Evolutionary conservation across 92 coral and sea anemone genomes (phyloP), one percentile per base, ranked within the genome.

Genomic region (Hydrozoanthus gracilis): DNA sequence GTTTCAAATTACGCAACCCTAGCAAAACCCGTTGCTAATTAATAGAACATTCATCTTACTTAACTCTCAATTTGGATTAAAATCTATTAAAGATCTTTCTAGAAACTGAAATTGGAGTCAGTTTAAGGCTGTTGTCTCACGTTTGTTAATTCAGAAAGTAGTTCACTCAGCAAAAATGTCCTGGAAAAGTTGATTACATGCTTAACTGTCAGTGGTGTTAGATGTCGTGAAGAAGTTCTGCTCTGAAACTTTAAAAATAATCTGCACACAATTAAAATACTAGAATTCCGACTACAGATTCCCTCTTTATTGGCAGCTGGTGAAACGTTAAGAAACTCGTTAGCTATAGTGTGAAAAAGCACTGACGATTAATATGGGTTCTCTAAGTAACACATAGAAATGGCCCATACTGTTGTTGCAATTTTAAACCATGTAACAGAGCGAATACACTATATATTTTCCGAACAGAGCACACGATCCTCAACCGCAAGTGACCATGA

Each of bases 1-100:
- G 73, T 68, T 68, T 68, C 73, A 35, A 68, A 68, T 68, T 68
- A 68, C 73, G 44, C 11, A 35, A 8, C 10, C 27, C 44, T 68
- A 68, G 39, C 73, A 27, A 68, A 68, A 27, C 73, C 8, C 8
- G 27, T 68, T 68, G 10, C 73, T 68, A 68, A 68, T 68, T 68
- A 68, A 66, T 39, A 64, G 69, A 64, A 64, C 69, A 64, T 27
- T 64, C 20, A 61, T 61, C 67, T 61, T 61, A 5, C 18, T 64
- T 15, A 12, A 66, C 47, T 35, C 44, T 39, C 6, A 35, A 20
- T 68, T 35, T 68, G 73, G 48, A 45, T 17, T 17, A 0, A 17
- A 16, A 35, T 66, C 17, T 20, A 16, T 66, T 66, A 17, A 6
- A 44, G 70, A 64, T n/a, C 27, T 64, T 64, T 64, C 39, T 17